Evolutionary conservation across 2,797 vertebrate species (phyloP).

Genomic region (Bothrops alternatus): DNA sequence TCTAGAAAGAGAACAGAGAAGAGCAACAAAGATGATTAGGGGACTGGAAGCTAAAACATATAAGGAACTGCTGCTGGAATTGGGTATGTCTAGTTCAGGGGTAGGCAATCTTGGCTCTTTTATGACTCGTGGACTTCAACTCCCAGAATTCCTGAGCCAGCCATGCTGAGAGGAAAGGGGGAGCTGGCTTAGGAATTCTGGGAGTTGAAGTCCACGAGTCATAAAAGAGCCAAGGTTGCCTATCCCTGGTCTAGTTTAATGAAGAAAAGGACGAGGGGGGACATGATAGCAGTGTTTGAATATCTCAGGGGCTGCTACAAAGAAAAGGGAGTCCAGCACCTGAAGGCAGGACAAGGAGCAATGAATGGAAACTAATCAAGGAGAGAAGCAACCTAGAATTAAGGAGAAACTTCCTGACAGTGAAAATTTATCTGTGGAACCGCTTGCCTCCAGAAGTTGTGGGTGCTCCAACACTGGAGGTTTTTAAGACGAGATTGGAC

Average conservation of each 20-base stretch:
- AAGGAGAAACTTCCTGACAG: not conserved
- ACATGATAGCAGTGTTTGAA: not conserved
- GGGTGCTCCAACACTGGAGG: not conserved
- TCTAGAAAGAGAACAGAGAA: not conserved
- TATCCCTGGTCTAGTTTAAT: not conserved
- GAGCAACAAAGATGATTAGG: not conserved
- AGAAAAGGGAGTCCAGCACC: not conserved
- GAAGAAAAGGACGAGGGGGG: not conserved
- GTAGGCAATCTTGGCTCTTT: too few species aligned
- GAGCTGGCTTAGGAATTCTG: too few species aligned
- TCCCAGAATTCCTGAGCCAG: too few species aligned
- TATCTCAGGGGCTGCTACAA: not conserved
- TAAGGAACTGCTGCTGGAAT: not conserved
- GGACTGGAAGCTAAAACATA: not conserved
- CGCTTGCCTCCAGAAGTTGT: not conserved
- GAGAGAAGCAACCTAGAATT: not conserved
- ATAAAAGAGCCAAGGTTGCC: too few species aligned
- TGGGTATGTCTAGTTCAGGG: not conserved
- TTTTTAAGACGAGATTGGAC: not conserved
- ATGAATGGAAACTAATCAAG: not conserved
- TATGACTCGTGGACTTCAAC: too few species aligned
- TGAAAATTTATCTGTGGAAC: not conserved
- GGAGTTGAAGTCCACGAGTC: too few species aligned
- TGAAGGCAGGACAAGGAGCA: not conserved
- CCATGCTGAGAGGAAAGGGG: too few species aligned